Percentiles rank a stretch among this genome's conserved stretches.
Conservation (phyloP, 2,888 invertebrate genomes). For the Diaperis boleti region DNA sequence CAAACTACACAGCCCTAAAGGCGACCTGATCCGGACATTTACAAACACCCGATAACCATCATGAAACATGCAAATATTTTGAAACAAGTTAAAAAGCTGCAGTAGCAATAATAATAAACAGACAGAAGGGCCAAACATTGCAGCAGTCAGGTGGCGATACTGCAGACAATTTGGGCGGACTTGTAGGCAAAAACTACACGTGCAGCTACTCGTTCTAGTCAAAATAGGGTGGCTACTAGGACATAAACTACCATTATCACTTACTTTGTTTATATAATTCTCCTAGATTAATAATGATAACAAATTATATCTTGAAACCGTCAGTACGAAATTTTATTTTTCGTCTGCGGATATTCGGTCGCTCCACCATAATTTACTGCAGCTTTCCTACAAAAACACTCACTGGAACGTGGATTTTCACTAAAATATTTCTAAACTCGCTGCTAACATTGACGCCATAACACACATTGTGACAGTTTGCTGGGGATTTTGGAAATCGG, state of each 20-base stretch:
- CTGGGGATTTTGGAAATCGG: constrained; percentile 21
- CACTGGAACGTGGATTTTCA: constrained; percentile 9
- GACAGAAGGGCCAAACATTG: too few species aligned
- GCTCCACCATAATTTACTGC: constrained; percentile 54
- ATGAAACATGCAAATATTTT: too few species aligned
- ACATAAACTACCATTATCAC: constrained; percentile 40
- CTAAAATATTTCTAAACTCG: constrained; percentile 21
- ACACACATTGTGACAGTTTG: constrained; percentile 31
- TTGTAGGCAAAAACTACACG: not conserved
- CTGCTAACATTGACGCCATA: constrained; percentile 41
- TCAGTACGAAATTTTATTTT: constrained; percentile 57
- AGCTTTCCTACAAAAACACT: constrained; percentile 27
- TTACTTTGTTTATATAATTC: constrained; percentile 56
- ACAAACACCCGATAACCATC: too few species aligned
- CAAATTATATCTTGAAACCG: constrained; percentile 52
- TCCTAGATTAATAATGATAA: constrained; percentile 49
- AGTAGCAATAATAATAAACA: too few species aligned
- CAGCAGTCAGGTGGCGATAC: too few species aligned
- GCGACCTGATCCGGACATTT: too few species aligned
- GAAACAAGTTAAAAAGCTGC: too few species aligned
- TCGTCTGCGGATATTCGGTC: constrained; percentile 55
- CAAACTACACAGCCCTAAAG: too few species aligned
- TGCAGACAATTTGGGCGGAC: too few species aligned
- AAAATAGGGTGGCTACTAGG: not conserved
- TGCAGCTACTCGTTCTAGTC: constrained; percentile 1